Percentiles rank a stretch among this genome's conserved stretches.
Conservation (phyloP, 2,888 invertebrate species). For the Cyclophora albipunctata region DNA sequence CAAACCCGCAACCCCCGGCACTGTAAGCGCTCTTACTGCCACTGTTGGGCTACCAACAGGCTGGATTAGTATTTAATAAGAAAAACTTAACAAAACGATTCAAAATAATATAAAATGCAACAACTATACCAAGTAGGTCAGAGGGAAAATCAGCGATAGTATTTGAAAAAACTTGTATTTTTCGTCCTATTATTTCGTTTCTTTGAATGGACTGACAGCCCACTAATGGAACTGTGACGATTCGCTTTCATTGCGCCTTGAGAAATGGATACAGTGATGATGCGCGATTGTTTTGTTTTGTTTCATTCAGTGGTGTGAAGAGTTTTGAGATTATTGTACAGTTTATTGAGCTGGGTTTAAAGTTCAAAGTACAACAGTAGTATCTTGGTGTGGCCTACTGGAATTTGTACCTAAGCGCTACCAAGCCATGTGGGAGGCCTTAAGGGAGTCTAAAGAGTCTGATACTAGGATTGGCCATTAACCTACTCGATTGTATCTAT, state of each 20-base stretch:
- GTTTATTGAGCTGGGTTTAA: no score
- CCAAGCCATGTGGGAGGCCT: no score
- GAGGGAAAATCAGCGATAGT: background rate
- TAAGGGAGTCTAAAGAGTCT: no score
- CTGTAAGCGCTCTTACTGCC: no score
- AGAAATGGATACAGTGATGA: constrained; percentile 43
- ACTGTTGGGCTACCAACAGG: no score
- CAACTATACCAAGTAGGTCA: background rate
- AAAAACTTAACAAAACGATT: background rate
- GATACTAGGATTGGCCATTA: no score
- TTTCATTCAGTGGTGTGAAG: constrained; percentile 7
- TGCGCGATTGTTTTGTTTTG: constrained; percentile 20
- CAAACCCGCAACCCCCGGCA: no score
- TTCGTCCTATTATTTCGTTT: constrained; percentile 31
- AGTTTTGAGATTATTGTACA: background rate
- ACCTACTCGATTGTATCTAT: no score
- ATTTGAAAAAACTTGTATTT: constrained; percentile 7
- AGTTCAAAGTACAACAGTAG: no score
- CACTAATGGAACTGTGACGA: constrained; percentile 61
- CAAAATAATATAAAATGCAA: background rate
- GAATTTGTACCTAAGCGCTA: no score
- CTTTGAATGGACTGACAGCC: constrained; percentile 52
- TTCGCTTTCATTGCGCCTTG: constrained; percentile 38
- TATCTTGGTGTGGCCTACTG: no score
- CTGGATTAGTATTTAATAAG: no score